phyloP scores from a whole-genome alignment of 1,140 invertebrate genomes.

The Drosophila kikkawai region DNA sequence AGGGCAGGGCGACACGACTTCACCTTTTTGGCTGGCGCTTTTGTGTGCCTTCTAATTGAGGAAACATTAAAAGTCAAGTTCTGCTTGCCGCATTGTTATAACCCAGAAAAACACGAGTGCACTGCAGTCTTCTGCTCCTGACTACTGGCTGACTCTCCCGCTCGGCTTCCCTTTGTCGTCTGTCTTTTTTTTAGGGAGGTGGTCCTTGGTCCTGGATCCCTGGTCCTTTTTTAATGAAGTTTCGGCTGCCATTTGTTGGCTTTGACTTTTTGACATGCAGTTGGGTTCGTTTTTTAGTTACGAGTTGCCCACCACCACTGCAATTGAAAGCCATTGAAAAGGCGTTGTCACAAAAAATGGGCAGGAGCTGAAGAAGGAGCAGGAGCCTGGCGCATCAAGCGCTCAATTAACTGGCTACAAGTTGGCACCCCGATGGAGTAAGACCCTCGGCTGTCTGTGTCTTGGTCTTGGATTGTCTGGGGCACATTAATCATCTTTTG shows the following conservation, averaged over 20 bases:
- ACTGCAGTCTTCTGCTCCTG: slow-evolving; percentile 59
- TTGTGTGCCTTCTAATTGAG: slow-evolving; percentile 80
- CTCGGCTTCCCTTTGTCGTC: slow-evolving; percentile 25
- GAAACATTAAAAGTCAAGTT: slow-evolving; percentile 83
- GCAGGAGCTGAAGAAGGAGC: background rate
- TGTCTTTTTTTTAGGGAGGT: background rate
- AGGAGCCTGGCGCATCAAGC: slow-evolving; percentile 41
- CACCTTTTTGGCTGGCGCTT: slow-evolving; percentile 75
- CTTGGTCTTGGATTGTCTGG: slow-evolving; percentile 35
- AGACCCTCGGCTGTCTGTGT: slow-evolving; percentile 32
- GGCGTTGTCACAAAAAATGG: slow-evolving; percentile 53
- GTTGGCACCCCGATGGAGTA: slow-evolving; percentile 36
- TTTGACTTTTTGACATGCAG: slow-evolving; percentile 62
- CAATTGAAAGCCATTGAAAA: slow-evolving; percentile 69
- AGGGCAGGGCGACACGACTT: slow-evolving; percentile 53
- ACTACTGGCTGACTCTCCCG: slow-evolving; percentile 8
- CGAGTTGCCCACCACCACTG: slow-evolving; percentile 22
- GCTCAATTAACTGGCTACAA: slow-evolving; percentile 76
- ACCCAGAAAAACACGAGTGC: slow-evolving; percentile 82
- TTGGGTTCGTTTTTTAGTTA: slow-evolving; percentile 23
- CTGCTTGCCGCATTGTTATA: slow-evolving; percentile 81
- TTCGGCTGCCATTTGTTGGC: slow-evolving; percentile 66
- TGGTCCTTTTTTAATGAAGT: slow-evolving; percentile 66
- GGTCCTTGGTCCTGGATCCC: background rate
- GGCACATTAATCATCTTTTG: slow-evolving; percentile 77